Percentiles rank a stretch among this genome's conserved stretches.
Conservation (phyloP, 1,140 invertebrate genomes). For the Bombus huntii region DNA sequence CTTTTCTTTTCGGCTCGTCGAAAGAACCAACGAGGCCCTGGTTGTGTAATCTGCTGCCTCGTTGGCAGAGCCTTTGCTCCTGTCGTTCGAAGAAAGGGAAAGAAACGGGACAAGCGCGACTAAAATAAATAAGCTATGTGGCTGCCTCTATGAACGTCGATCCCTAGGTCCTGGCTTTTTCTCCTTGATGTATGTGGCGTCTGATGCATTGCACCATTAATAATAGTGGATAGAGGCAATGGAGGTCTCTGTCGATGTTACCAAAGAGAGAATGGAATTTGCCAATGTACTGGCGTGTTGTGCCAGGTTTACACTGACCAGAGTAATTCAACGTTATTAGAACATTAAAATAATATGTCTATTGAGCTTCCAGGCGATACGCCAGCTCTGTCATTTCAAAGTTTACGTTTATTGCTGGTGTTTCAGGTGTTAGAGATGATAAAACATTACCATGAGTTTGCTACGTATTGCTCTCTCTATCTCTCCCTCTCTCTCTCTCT, state of each 20-base stretch:
- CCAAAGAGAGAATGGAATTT: background rate
- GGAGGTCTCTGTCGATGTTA: background rate
- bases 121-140: constrained; percentile 1
- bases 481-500: background rate
- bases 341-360: background rate
- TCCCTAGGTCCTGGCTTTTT: background rate
- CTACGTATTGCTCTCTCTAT: too few relatives aligned
- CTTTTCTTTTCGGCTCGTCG: constrained; percentile 24
- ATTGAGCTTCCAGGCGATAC: too few relatives aligned
- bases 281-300: too few relatives aligned
- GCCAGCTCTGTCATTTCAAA: too few relatives aligned
- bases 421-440: too few relatives aligned
- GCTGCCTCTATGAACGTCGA: background rate
- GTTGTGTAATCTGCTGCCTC: background rate
- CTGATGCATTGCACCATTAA: background rate
- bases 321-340: background rate
- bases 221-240: background rate
- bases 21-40: background rate
- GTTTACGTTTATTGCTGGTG: too few relatives aligned
- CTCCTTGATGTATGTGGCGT: background rate
- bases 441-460: too few relatives aligned
- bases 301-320: background rate
- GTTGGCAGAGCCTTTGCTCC: constrained; percentile 8
- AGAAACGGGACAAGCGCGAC: constrained; percentile 20
- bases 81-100: background rate